Evolutionary conservation across 2,797 vertebrate species (phyloP), one percentile per base, ranked within the genome.

Genomic region (Scleropages formosus): DNA sequence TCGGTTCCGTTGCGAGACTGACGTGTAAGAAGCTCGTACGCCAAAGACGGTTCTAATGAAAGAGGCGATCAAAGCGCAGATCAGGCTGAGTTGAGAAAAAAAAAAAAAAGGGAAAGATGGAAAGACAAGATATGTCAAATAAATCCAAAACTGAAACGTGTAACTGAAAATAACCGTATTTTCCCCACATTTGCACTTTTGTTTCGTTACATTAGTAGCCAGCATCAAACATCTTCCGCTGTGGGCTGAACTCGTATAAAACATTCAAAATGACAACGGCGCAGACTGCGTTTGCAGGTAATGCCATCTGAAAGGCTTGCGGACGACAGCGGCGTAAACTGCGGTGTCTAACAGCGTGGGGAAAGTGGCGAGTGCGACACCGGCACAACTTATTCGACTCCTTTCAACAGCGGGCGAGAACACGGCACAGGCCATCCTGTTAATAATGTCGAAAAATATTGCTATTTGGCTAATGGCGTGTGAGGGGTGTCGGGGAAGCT

Each of bases 21-120:
- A 53, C n/a, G 26, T 71, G 31, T 39, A 22, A 26, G 47, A 69
- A 69, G 44, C 44, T 49, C 66, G 49, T 66, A 11, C 66, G 20
- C 26, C 15, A 51, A 39, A 69, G 67, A 58, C 51, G 56, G 26
- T 16, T 58, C 71, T 71, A 53, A 71, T 15, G 16, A 71, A 51
- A 71, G 27, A 71, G 56, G 12, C 9, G 56, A 71, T 56, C 24
- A 71, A 22, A 71, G 71, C 49, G 27, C 22, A 71, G 22, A 56
- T 56, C 24, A 51, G 68, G 13, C 31, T 56, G 22, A 11, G 12
- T 71, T 71, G 49, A 71, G 20, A 71, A 53, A 16, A 68, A 58
- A 71, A 56, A 49, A 49, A 71, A 56, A 24, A 71, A 27, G 27
- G 53, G 53, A 56, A 31, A 2, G 31, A 6, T 6, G 31, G 31